phyloP scores from a whole-genome alignment of 1,140 invertebrate genomes.

The Ceratitis capitata region DNA sequence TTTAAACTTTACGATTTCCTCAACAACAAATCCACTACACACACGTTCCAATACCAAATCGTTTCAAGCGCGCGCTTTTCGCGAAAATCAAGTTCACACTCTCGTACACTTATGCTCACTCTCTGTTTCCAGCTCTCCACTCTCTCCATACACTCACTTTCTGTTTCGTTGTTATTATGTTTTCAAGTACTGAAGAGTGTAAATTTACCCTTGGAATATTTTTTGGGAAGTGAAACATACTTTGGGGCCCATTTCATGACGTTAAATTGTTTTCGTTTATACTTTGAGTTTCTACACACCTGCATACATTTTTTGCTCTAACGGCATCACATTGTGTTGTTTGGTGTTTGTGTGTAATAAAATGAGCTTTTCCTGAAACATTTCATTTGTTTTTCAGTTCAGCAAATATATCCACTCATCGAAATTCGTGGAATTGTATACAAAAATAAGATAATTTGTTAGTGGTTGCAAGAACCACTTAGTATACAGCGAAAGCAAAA shows the following conservation, averaged over 20 bases:
- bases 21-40: background rate
- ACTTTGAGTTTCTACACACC: background rate
- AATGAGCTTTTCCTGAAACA: constrained; percentile 9
- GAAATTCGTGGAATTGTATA: background rate
- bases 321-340: background rate
- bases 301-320: background rate
- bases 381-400: background rate
- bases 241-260: background rate
- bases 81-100: background rate
- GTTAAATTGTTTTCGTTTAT: background rate
- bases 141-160: background rate
- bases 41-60: background rate
- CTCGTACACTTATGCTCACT: background rate
- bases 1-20: background rate
- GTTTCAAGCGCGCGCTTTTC: background rate
- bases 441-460: background rate
- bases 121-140: background rate
- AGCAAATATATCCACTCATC: background rate
- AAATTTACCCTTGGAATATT: constrained; percentile 33
- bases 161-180: background rate
- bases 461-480: no score
- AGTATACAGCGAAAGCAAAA: background rate
- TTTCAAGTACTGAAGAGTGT: background rate
- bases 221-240: constrained; percentile 17
- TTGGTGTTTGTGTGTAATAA: background rate